A percentile compares a stretch with the other conserved stretches of the same genome.
These are phyloP conservation scores for Melangyna quadrimaculata DNA, from an alignment of 2,888 invertebrate genomes.

Conservation along the genomic window DNA sequence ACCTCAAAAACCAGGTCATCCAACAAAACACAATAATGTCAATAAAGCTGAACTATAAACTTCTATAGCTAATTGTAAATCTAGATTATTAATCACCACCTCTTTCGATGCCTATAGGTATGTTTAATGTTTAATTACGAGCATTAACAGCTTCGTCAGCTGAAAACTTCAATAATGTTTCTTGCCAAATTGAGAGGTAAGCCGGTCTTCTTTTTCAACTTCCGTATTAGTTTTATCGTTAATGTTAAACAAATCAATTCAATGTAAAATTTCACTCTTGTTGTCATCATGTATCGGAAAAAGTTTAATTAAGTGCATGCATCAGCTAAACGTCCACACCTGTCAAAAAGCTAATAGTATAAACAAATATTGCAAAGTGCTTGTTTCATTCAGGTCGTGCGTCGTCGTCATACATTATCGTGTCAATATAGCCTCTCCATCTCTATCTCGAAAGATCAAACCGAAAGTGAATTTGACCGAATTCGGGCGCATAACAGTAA, in stretches of 20 bases:
- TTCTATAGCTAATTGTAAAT: not conserved
- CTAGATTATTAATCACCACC: not conserved
- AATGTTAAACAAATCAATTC: conserved; percentile 15
- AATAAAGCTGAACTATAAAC: not conserved
- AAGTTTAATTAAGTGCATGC: conserved; percentile 15
- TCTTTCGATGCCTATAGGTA: not conserved
- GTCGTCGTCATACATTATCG: not conserved
- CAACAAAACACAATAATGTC: not conserved
- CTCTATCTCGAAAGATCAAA: conserved; percentile 39
- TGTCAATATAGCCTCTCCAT: not conserved
- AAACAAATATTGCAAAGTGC: not conserved
- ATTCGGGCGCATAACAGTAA: conserved; percentile 9
- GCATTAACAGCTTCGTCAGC: conserved; percentile 37
- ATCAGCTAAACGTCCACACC: not conserved
- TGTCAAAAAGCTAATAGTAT: not conserved
- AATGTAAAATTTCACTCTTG: conserved; percentile 18
- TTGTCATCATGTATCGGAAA: conserved; percentile 29
- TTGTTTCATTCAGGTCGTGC: conserved; percentile 3
- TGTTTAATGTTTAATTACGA: not conserved
- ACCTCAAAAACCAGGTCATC: not conserved
- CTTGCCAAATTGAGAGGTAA: not conserved
- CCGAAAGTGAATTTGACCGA: conserved; percentile 40
- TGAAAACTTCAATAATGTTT: not conserved
- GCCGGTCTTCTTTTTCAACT: not conserved
- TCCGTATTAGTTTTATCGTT: conserved; percentile 11